Evolutionary conservation across 2,888 invertebrate genomes (phyloP), one percentile per base, ranked within the genome.

Genomic region (Heteromyza rotundicornis): DNA sequence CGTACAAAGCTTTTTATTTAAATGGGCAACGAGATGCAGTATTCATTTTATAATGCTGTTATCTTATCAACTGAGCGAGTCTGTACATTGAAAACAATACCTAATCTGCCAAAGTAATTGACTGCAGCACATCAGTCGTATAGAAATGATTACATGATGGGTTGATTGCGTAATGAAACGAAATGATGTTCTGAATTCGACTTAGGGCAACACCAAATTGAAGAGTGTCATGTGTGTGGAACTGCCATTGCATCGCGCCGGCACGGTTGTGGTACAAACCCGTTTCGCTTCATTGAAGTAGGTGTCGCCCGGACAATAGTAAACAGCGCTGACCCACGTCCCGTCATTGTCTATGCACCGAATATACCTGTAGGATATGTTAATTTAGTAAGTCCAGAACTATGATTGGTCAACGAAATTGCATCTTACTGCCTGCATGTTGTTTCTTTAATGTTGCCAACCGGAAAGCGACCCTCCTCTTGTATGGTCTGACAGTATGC

Each of bases 311-410:
- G 77, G 69, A 32, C 79, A 79, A 7, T 62, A 68, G 44, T 76
- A 77, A 0, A 64, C 63, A 7, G 71, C 58, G 0, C 79, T 79
- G 7, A 40, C 20, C 79, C 79, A 79, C 60, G 23, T 68, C 68
- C n/a, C n/a, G n/a, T 44, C 54, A 54, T 2, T 68, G 56, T 10
- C 62, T 16, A 63, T 67, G 57, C 79, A 79, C 1, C 69, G 23
- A 27, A 79, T 69, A 23, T 78, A 74, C n/a, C 74, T 74, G 2
- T 0, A 59, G 16, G 23, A 14, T 0, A 2, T 40, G 20, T 32
- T 5, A 12, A 2, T n/a, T n/a, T n/a, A n/a, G n/a, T n/a, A n/a
- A n/a, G n/a, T 2, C 8, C n/a, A 23, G 17, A 47, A 47, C 12
- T 36, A 16, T n/a, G 27, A 12, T 8, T 16, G 16, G 14, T n/a